Percentiles rank a stretch among this genome's conserved stretches.
Conservation (phyloP, 1,140 invertebrate genomes). For the Plutomurus gul region DNA sequence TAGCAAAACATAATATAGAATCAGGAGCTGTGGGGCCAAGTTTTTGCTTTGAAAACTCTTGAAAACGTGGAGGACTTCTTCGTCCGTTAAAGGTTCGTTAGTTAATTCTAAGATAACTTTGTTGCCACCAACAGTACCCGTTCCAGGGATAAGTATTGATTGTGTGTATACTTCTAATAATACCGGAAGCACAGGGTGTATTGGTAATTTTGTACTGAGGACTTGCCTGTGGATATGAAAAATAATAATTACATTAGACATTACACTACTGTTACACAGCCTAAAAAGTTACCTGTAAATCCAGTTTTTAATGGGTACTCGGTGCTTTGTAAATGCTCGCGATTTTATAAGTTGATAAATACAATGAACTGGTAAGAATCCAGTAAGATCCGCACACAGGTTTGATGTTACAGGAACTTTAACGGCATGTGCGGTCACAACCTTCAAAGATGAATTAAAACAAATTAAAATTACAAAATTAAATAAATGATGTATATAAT, state of each 20-base stretch:
- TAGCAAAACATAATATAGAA: constrained; percentile 89
- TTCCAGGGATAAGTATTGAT: constrained; percentile 79
- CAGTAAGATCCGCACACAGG: constrained; percentile 84
- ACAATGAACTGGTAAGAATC: constrained; percentile 95
- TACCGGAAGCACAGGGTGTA: constrained; percentile 91
- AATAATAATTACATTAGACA: constrained; percentile 55
- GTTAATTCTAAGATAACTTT: constrained; percentile 69
- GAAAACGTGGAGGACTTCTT: constrained; percentile 86
- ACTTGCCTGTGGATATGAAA: constrained; percentile 84
- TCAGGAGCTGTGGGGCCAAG: constrained; percentile 82
- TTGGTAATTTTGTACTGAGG: constrained; percentile 77
- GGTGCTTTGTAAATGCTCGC: constrained; percentile 92
- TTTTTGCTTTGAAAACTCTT: constrained; percentile 67
- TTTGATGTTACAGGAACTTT: constrained; percentile 91
- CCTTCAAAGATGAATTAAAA: constrained; percentile 60
- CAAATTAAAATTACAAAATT: neutral
- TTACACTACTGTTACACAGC: constrained; percentile 45
- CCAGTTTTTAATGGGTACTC: constrained; percentile 92
- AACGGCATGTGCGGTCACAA: constrained; percentile 92
- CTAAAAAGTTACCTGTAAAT: constrained; percentile 73
- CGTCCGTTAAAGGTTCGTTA: constrained; percentile 89
- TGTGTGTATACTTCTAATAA: constrained; percentile 94
- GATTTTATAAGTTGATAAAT: constrained; percentile 95
- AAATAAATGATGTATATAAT: neutral
- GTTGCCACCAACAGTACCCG: constrained; percentile 57